Percentiles rank a stretch among this genome's conserved stretches.
Evolutionary conservation across 2,888 invertebrate species (phyloP).

Genomic region (Phragmatobia fuliginosa): DNA sequence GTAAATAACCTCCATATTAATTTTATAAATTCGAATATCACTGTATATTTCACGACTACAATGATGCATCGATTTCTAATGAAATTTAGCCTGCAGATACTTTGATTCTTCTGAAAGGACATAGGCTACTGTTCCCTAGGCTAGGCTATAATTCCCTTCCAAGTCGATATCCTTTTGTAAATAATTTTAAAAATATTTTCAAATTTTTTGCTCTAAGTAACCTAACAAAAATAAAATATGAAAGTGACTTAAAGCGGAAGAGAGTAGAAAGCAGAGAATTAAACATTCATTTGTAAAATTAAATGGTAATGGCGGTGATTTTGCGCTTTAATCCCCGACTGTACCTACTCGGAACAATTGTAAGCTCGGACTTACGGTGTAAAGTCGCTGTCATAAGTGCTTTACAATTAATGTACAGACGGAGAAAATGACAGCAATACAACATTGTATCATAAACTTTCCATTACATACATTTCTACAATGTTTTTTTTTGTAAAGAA

Average conservation of each 20-base stretch:
- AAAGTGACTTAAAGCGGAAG: conserved; percentile 33
- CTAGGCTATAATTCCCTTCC: background rate
- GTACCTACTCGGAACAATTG: conserved; percentile 65
- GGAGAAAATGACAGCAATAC: background rate
- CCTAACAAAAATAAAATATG: background rate
- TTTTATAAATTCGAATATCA: no score
- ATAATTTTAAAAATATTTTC: background rate
- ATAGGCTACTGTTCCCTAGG: no score
- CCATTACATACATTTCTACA: background rate
- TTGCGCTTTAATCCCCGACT: conserved; percentile 73
- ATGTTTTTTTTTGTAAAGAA: background rate
- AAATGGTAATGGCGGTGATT: conserved; percentile 81
- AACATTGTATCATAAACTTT: background rate
- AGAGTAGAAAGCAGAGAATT: conserved; percentile 72
- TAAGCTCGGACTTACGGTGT: conserved; percentile 66
- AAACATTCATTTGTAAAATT: conserved; percentile 83
- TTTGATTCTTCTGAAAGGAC: no score
- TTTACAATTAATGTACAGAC: conserved; percentile 11
- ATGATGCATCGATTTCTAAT: no score
- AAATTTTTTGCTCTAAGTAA: background rate
- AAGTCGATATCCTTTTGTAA: background rate
- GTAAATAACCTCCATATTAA: no score
- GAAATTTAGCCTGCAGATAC: no score
- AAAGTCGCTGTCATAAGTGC: conserved; percentile 60
- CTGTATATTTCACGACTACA: no score